phyloP scores from a whole-genome alignment of 2,888 invertebrate species.

The Lochmaea crataegi region DNA sequence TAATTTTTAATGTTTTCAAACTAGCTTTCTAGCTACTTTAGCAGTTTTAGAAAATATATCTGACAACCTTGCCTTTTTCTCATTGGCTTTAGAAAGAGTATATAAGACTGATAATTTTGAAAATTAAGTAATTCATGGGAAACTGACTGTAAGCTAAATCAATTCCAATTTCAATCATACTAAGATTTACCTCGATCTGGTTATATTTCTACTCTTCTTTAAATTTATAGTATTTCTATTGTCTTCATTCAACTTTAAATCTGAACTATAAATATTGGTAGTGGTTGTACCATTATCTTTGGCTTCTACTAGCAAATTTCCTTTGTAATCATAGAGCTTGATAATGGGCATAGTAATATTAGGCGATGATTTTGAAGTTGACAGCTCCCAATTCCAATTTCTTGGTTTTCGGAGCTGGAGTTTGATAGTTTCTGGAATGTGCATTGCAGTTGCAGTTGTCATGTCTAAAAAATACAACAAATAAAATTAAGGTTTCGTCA shows the following conservation, averaged over 20 bases:
- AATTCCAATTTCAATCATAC: too few relatives aligned
- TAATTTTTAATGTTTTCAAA: too few relatives aligned
- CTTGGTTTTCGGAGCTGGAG: conserved; percentile 73
- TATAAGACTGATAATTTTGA: too few relatives aligned
- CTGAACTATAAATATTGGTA: conserved; percentile 26
- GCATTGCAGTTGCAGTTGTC: conserved; percentile 44
- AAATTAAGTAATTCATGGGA: too few relatives aligned
- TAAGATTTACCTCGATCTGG: conserved; percentile 23
- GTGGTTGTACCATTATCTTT: conserved; percentile 68
- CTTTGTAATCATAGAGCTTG: conserved; percentile 74
- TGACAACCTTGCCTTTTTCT: too few relatives aligned
- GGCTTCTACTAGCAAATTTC: conserved; percentile 72
- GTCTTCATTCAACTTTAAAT: conserved; percentile 1
- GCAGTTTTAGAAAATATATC: too few relatives aligned
- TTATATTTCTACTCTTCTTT: conserved; percentile 11
- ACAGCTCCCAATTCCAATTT: conserved; percentile 74
- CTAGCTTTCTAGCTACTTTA: too few relatives aligned
- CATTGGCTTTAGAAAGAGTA: too few relatives aligned
- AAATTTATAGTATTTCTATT: background rate
- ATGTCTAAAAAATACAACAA: conserved; percentile 37
- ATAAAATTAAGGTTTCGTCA: background rate
- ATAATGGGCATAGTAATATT: conserved; percentile 71
- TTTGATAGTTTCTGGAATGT: conserved; percentile 67
- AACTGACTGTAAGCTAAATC: too few relatives aligned
- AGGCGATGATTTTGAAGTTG: conserved; percentile 73